Base-by-base conservation (phyloP, 2,113 vertebrate genomes). In the Austrofundulus limnaeus region DNA sequence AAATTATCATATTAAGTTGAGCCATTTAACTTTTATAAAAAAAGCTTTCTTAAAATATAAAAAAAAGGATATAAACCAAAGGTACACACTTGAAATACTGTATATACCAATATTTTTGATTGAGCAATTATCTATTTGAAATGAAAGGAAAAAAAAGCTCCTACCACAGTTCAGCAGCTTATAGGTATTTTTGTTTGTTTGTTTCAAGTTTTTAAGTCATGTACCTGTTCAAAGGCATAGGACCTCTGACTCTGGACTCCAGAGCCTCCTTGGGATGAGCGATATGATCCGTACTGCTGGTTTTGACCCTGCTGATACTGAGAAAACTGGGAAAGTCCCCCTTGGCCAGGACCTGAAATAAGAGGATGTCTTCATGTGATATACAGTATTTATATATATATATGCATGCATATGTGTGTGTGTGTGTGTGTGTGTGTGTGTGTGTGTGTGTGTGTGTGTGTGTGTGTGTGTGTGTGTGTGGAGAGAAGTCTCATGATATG, bases 141-240 rank as follows among this genome's bases (percentile, higher is more conserved):
- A 2, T 34, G 2, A 34, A 34, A 34, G 2, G 6, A 34, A 5
- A 34, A 5, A 34, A 34, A 34, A 9, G 31, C 31, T 34, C 8
- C 31, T 34, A 8, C 9, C 31, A 5, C 31, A 34, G 10, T 34
- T 34, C 31, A 34, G 31, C 31, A 34, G 19, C 31, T 50, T 16
- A 39, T 14, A 23, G 42, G 5, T 4, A 41, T 39, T 31, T 24
- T 41, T 28, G 50, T 6, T 45, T 28, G 28, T 6, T n/a, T 31
- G 12, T 25, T 37, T 13, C 15, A 16, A 6, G 16, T 5, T 38
- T 43, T 25, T 45, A 17, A 11, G 5, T 56, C 15, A 16, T 20
- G 85, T 93, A 95, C 97, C 97, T 97, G 95, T 86, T 98, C 96
- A 1, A 97, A 98, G 73, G 94, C 87, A 0, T 96, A 98, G 11